Percentiles rank a stretch among this genome's conserved stretches.
These are phyloP conservation scores for Acanthurus lineatus DNA, from an alignment of 2,797 vertebrate genomes.

Conservation along the genomic window DNA sequence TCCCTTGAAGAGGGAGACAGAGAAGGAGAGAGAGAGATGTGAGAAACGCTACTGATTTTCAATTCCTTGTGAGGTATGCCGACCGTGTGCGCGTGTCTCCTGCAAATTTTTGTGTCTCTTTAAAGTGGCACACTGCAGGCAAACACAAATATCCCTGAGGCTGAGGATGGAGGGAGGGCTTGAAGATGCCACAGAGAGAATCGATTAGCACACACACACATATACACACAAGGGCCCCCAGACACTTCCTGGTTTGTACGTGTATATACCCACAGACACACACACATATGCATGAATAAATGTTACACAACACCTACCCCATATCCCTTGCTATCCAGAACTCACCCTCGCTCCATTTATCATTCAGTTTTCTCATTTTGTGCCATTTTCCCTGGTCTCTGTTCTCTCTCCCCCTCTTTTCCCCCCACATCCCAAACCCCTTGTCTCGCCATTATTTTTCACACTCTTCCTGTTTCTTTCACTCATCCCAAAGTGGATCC, in stretches of 20 bases:
- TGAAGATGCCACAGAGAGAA: constrained; percentile 75
- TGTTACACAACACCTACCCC: constrained; percentile 56
- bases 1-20: constrained; percentile 54
- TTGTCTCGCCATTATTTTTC: constrained; percentile 49
- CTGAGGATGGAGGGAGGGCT: constrained; percentile 51
- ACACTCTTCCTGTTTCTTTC: constrained; percentile 35
- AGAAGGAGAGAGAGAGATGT: constrained; percentile 58
- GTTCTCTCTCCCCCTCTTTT: constrained; percentile 3
- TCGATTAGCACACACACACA: constrained; percentile 63
- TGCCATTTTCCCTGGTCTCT: constrained; percentile 43
- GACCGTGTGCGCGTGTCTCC: constrained; percentile 41
- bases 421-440: constrained; percentile 36
- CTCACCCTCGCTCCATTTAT: constrained; percentile 54
- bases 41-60: constrained; percentile 67
- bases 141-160: constrained; percentile 78
- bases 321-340: constrained; percentile 49
- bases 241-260: constrained; percentile 46
- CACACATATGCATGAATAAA: constrained; percentile 37
- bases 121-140: constrained; percentile 73
- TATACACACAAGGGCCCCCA: constrained; percentile 17
- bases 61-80: constrained; percentile 68
- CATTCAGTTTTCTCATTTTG: constrained; percentile 66
- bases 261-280: constrained; percentile 26
- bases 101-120: constrained; percentile 60
- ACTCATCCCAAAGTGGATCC: constrained; percentile 49